Percentiles rank a stretch among this genome's conserved stretches.
Conservation (phyloP, 2,113 vertebrate species). For the Psophia crepitans region DNA sequence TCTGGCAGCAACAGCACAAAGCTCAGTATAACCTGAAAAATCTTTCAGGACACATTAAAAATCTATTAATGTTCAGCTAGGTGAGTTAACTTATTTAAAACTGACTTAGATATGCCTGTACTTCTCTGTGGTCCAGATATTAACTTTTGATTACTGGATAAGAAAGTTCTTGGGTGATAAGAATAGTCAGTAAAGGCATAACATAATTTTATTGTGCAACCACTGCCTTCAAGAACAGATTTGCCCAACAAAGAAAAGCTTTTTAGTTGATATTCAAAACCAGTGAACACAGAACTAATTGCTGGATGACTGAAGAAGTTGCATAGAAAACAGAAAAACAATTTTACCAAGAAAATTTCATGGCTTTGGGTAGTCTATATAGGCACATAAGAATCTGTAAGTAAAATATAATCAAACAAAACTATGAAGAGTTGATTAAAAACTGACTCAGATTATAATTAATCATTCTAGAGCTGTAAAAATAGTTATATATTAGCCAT, state of each 20-base stretch:
- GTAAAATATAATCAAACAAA: background rate
- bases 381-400: background rate
- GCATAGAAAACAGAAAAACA: background rate
- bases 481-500: background rate
- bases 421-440: background rate
- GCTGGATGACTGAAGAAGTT: background rate
- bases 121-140: background rate
- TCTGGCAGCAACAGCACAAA: background rate
- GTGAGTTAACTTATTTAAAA: background rate
- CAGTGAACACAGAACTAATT: background rate
- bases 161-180: background rate
- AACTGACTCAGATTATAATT: background rate
- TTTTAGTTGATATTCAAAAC: background rate
- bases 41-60: background rate
- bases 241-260: background rate
- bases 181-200: background rate
- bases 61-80: background rate
- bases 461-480: constrained; percentile 10
- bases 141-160: background rate
- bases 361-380: background rate
- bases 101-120: background rate
- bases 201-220: background rate
- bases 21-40: background rate
- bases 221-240: background rate
- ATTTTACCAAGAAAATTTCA: background rate